phyloP scores from a whole-genome alignment of 2,797 vertebrate species.

The Hippocampus kuda region DNA sequence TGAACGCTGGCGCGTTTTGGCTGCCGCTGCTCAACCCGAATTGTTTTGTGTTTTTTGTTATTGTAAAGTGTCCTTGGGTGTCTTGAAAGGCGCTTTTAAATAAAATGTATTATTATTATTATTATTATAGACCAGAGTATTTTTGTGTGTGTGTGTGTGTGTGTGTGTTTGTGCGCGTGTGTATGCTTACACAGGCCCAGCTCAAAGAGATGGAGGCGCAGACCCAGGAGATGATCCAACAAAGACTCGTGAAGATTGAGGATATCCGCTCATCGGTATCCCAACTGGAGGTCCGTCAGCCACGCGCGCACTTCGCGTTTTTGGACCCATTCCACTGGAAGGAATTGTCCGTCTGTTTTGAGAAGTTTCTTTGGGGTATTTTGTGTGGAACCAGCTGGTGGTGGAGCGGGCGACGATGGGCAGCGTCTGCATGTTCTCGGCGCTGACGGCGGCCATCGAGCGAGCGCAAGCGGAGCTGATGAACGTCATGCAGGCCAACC shows the following conservation, averaged over 20 bases:
- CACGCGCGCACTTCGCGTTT: not conserved
- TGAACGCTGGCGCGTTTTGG: no score
- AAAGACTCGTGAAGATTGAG: constrained; percentile 53
- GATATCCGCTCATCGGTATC: constrained; percentile 49
- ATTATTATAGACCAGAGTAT: no score
- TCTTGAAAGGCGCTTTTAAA: no score
- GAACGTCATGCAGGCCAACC: constrained; percentile 54
- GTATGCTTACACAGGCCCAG: constrained; percentile 27
- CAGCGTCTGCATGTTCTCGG: constrained; percentile 44
- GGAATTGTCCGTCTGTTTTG: not conserved
- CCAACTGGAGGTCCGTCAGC: constrained; percentile 46
- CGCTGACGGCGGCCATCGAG: constrained; percentile 48
- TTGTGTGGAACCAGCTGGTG: constrained; percentile 23
- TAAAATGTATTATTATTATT: no score
- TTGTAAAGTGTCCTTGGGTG: no score
- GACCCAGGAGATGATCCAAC: constrained; percentile 56
- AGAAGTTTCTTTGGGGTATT: not conserved
- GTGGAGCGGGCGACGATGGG: constrained; percentile 43
- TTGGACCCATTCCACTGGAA: not conserved
- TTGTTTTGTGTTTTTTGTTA: no score
- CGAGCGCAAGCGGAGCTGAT: constrained; percentile 53
- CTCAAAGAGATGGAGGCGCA: constrained; percentile 39
- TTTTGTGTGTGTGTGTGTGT: no score
- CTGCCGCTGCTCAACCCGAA: no score
- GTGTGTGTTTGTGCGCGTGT: no score